Evolutionary conservation across 2,888 invertebrate genomes (phyloP).

Genomic region (Syrista parreyssii): DNA sequence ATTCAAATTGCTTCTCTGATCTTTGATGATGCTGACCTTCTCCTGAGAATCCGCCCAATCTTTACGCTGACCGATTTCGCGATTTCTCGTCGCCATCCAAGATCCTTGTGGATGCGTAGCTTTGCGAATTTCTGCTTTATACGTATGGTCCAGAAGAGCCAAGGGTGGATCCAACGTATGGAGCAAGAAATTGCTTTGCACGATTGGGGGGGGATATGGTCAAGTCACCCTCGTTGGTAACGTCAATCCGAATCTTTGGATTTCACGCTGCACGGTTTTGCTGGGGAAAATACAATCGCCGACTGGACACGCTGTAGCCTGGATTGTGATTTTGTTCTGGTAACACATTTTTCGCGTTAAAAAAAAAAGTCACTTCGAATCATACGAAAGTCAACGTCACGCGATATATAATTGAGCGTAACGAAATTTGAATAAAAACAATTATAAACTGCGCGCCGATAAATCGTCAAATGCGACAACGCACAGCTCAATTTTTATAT

Average conservation of each 20-base stretch:
- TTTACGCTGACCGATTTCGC: slow-evolving; percentile 29
- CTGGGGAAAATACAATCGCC: no score
- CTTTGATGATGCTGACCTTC: slow-evolving; percentile 24
- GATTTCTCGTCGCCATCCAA: slow-evolving; percentile 24
- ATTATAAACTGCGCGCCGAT: no score
- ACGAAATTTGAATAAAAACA: no score
- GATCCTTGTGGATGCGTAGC: not conserved
- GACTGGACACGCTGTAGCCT: no score
- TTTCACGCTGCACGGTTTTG: slow-evolving; percentile 7
- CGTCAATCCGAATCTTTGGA: slow-evolving; percentile 15
- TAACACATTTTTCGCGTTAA: no score
- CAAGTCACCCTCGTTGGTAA: slow-evolving; percentile 10
- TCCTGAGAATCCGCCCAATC: slow-evolving; percentile 25
- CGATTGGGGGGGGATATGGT: slow-evolving; percentile 10
- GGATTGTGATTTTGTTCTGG: no score
- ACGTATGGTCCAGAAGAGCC: not conserved
- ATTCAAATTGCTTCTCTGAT: slow-evolving; percentile 27
- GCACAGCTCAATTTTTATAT: no score
- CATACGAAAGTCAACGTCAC: no score
- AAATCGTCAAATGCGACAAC: no score
- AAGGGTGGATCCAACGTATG: not conserved
- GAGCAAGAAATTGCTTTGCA: not conserved
- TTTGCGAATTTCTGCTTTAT: not conserved
- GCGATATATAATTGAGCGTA: no score
- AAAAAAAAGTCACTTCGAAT: no score